Evolutionary conservation across 2,797 vertebrate species (phyloP).

Genomic region (Rhynchotus rufescens): DNA sequence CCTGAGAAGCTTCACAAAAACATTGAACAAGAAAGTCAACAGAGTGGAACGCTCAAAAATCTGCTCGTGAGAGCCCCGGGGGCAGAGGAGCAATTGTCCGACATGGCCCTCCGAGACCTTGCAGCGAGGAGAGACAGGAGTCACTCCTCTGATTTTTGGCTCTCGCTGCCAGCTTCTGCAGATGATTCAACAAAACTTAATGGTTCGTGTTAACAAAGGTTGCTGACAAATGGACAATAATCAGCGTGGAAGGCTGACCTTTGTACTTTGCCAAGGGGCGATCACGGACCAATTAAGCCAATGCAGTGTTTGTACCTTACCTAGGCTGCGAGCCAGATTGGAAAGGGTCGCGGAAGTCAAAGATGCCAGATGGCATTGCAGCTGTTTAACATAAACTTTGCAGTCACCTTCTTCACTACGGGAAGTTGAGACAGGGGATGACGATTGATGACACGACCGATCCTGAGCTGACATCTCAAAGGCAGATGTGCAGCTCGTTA

Average conservation of each 20-base stretch:
- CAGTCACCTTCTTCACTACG: conserved; percentile 54
- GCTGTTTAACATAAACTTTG: conserved; percentile 61
- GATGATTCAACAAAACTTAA: conserved; percentile 48
- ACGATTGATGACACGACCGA: conserved; percentile 13
- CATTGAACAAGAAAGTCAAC: conserved; percentile 26
- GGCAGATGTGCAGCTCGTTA: background rate
- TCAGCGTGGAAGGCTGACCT: conserved; percentile 59
- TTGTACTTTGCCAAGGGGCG: conserved; percentile 36
- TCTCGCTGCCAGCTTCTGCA: background rate
- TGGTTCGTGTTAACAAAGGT: conserved; percentile 24
- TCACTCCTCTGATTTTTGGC: conserved; percentile 5
- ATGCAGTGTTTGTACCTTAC: conserved; percentile 3
- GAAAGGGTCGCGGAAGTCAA: conserved; percentile 37
- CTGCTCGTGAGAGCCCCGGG: background rate
- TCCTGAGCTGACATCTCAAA: background rate
- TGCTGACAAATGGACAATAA: conserved; percentile 46
- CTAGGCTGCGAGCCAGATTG: conserved; percentile 67
- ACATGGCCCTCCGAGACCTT: conserved; percentile 42
- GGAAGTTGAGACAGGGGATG: background rate
- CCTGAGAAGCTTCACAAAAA: conserved; percentile 45
- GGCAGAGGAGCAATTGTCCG: conserved; percentile 37
- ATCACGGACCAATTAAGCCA: conserved; percentile 68
- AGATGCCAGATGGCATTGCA: conserved; percentile 68
- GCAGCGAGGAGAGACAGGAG: background rate
- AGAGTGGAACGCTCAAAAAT: conserved; percentile 19